Conservation (phyloP, 2,113 vertebrate genomes). For the Melanotaenia duboulayi region DNA sequence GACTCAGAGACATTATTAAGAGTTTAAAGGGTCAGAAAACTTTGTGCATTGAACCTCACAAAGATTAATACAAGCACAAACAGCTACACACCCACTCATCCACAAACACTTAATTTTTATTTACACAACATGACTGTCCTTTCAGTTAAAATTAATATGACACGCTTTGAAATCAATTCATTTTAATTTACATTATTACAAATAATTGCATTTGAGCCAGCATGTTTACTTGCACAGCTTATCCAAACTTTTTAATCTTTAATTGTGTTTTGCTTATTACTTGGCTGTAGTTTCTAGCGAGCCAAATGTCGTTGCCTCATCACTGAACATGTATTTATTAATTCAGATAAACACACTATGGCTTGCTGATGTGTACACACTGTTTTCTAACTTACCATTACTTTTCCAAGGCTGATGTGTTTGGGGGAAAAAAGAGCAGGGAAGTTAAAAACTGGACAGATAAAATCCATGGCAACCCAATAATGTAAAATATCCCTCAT, state of each 20-base stretch:
- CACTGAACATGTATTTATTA: neutral
- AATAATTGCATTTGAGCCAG: neutral
- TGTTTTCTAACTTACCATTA: neutral
- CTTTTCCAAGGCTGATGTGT: neutral
- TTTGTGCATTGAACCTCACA: neutral
- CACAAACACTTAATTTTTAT: constrained; percentile 9
- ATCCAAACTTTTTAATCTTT: neutral
- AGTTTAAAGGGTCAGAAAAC: neutral
- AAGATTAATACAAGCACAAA: neutral
- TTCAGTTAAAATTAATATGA: constrained; percentile 5
- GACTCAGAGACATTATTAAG: neutral
- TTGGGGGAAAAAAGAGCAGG: no score
- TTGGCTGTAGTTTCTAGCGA: neutral
- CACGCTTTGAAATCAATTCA: constrained; percentile 7
- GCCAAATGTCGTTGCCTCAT: neutral
- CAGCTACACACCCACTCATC: neutral
- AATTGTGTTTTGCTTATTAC: neutral
- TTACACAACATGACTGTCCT: neutral
- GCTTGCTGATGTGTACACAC: neutral
- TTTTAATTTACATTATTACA: neutral
- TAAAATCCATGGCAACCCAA: neutral
- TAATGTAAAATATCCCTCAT: neutral
- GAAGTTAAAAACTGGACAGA: neutral
- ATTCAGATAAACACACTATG: neutral
- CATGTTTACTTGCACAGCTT: neutral